phyloP scores from a whole-genome alignment of 1,140 invertebrate genomes.

The Ylistrum balloti region DNA sequence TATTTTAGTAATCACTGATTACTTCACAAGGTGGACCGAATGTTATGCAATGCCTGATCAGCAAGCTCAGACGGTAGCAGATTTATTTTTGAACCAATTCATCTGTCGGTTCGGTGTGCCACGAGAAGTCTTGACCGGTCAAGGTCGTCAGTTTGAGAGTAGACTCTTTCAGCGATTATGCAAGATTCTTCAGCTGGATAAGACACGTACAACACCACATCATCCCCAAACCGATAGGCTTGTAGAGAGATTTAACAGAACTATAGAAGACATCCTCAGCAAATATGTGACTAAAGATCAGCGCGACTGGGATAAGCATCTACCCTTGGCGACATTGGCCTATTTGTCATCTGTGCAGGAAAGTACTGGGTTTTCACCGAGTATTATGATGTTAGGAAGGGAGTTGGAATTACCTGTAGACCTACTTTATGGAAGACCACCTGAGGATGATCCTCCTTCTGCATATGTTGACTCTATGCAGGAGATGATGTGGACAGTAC shows the following conservation, averaged over 20 bases:
- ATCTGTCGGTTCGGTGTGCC: constrained; percentile 78
- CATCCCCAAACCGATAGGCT: constrained; percentile 52
- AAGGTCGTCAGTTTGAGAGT: constrained; percentile 46
- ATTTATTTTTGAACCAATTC: constrained; percentile 73
- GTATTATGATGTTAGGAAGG: constrained; percentile 46
- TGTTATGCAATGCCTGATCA: constrained; percentile 45
- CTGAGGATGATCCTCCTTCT: too few species aligned
- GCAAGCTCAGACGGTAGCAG: constrained; percentile 71
- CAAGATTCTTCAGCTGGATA: constrained; percentile 42
- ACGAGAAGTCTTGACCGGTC: too few species aligned
- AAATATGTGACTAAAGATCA: constrained; percentile 51
- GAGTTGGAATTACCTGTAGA: constrained; percentile 44
- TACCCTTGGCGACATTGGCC: constrained; percentile 44
- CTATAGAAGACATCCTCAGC: constrained; percentile 43
- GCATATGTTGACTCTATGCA: neutral
- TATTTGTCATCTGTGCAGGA: constrained; percentile 53
- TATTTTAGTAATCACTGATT: constrained; percentile 10
- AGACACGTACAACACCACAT: constrained; percentile 51
- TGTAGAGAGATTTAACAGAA: constrained; percentile 57
- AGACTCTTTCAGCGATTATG: constrained; percentile 49
- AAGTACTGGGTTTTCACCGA: constrained; percentile 47
- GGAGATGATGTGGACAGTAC: neutral
- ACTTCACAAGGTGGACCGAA: constrained; percentile 44
- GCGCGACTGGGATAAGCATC: constrained; percentile 54
- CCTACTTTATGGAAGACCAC: neutral